A percentile compares a stretch with the other conserved stretches of the same genome.
Evolutionary conservation across 2,113 vertebrate genomes (phyloP).

Genomic region (Buteo buteo): DNA sequence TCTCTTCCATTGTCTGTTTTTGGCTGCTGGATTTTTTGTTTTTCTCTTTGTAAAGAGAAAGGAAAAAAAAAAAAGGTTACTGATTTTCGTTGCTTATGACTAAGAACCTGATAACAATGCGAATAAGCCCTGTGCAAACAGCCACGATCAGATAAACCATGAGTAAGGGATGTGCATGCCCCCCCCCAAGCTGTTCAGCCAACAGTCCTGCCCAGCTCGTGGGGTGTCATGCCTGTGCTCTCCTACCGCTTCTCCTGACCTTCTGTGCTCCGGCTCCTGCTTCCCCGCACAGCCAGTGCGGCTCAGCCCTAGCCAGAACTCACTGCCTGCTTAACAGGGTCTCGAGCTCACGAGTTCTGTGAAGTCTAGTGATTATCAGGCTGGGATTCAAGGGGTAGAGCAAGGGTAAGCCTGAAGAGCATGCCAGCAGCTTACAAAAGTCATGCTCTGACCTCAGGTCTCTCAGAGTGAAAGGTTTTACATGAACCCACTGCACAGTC

Average conservation of each 20-base stretch:
- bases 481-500: background rate
- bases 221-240: background rate
- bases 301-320: background rate
- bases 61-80: background rate
- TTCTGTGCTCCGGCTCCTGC: background rate
- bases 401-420: background rate
- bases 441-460: background rate
- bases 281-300: rapidly evolving
- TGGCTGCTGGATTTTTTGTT: background rate
- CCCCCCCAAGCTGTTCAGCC: background rate
- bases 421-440: background rate
- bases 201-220: rapidly evolving
- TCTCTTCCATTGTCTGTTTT: background rate
- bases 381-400: background rate
- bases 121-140: background rate
- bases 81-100: background rate
- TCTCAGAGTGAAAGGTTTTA: background rate
- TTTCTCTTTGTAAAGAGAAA: background rate
- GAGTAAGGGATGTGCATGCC: background rate
- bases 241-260: background rate
- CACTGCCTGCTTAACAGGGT: background rate
- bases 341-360: background rate
- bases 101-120: background rate
- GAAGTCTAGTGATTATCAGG: background rate
- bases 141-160: background rate